Percentiles rank a stretch among this genome's conserved stretches.
Evolutionary conservation across 2,888 invertebrate genomes (phyloP).

Genomic region (Stenolophus ochropezus): DNA sequence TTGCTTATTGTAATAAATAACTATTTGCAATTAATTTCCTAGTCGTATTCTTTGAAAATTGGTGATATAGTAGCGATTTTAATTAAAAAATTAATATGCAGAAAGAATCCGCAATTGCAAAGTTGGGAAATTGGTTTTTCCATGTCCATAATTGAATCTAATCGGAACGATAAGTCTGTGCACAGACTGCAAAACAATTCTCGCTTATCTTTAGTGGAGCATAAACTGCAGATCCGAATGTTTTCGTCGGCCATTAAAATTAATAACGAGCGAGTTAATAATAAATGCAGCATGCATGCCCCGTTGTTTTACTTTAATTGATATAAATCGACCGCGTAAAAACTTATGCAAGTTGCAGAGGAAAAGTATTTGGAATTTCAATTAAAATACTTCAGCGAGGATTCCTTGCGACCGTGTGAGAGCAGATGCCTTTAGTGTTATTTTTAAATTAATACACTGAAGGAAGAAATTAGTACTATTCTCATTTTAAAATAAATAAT

Average conservation of each 20-base stretch:
- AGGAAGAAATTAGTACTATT: neutral
- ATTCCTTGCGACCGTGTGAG: constrained; percentile 13
- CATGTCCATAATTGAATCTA: neutral
- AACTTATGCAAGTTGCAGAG: constrained; percentile 42
- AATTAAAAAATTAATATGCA: neutral
- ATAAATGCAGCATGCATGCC: constrained; percentile 39
- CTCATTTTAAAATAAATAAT: neutral
- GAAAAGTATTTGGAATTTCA: constrained; percentile 62
- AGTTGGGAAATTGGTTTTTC: neutral
- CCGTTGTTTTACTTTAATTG: constrained; percentile 54
- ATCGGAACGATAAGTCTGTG: neutral
- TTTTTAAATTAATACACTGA: constrained; percentile 57
- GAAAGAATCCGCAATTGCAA: neutral
- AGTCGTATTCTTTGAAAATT: too few species aligned
- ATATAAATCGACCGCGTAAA: constrained; percentile 50
- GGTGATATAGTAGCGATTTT: neutral
- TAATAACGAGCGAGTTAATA: constrained; percentile 45
- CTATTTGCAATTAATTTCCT: neutral
- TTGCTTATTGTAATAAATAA: too few species aligned
- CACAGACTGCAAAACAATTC: constrained; percentile 5
- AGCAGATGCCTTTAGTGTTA: constrained; percentile 26
- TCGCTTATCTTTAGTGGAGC: neutral
- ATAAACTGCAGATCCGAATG: constrained; percentile 14
- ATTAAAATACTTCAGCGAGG: constrained; percentile 61
- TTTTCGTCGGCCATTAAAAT: constrained; percentile 44